Conservation (phyloP, 2,113 vertebrate species). For the Rhinogobius similis region DNA sequence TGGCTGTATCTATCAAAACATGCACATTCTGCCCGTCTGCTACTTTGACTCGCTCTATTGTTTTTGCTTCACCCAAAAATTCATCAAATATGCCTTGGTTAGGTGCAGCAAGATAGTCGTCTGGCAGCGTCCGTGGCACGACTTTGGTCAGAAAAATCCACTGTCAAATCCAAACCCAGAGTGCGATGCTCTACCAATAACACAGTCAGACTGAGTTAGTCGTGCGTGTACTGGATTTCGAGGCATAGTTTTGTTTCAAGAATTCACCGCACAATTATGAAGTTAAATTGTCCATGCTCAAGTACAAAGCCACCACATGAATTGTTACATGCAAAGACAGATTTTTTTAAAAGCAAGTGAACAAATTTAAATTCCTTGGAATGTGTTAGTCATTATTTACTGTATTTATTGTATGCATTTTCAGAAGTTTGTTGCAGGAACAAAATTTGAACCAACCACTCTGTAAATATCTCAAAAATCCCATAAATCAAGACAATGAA, state of each 20-base stretch:
- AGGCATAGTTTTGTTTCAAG: neutral
- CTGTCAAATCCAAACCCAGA: neutral
- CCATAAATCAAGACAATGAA: neutral
- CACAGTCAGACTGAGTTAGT: neutral
- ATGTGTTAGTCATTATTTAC: neutral
- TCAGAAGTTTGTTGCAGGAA: no score
- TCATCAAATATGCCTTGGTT: neutral
- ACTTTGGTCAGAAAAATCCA: neutral
- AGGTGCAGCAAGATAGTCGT: neutral
- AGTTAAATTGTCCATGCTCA: neutral
- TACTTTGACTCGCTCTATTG: no score
- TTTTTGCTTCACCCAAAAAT: no score
- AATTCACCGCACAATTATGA: neutral
- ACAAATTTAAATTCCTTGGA: neutral
- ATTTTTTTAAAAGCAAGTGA: neutral
- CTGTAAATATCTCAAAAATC: neutral
- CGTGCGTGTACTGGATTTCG: neutral
- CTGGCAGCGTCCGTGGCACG: slow-evolving; percentile 15
- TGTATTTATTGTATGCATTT: neutral
- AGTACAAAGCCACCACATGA: neutral
- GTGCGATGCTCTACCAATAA: neutral
- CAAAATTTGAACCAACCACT: neutral
- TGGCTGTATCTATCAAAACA: no score
- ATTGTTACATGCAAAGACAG: neutral
- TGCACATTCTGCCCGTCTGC: no score